Conservation (phyloP, 2,797 vertebrate genomes). For the Toxotes lorentzi region DNA sequence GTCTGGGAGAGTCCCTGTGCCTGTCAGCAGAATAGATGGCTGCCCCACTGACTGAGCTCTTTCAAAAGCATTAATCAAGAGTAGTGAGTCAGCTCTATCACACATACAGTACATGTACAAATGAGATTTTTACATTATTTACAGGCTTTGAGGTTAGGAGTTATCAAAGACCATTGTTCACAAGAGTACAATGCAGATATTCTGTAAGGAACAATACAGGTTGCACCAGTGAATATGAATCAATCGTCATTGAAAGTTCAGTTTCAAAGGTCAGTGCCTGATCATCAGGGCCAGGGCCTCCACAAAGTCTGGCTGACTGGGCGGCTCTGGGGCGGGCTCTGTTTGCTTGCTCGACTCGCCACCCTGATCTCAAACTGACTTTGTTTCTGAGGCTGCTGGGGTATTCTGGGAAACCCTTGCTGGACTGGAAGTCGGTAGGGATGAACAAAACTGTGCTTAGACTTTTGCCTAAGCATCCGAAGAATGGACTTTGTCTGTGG, state of each 20-base stretch:
- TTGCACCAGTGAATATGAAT: slow-evolving; percentile 3
- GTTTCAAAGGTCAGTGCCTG: background rate
- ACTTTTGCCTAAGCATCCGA: slow-evolving; percentile 54
- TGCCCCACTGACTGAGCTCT: slow-evolving; percentile 42
- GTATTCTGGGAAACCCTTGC: slow-evolving; percentile 9
- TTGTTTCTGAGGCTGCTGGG: slow-evolving; percentile 38
- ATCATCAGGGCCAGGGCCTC: slow-evolving; percentile 82
- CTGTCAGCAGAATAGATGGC: slow-evolving; percentile 21
- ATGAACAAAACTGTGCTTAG: slow-evolving; percentile 20
- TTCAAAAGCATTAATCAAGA: slow-evolving; percentile 26
- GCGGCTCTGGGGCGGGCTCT: slow-evolving; percentile 36
- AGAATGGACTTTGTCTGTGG: slow-evolving; percentile 55
- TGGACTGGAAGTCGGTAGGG: slow-evolving; percentile 12
- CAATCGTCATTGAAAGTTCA: slow-evolving; percentile 18
- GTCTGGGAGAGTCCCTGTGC: slow-evolving; percentile 32
- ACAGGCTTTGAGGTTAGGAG: slow-evolving; percentile 47
- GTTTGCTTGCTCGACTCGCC: slow-evolving; percentile 24
- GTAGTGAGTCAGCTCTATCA: slow-evolving; percentile 33
- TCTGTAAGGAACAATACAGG: slow-evolving; percentile 3
- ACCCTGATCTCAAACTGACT: slow-evolving; percentile 19
- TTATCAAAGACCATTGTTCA: background rate
- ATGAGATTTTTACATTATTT: slow-evolving; percentile 69
- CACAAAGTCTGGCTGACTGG: slow-evolving; percentile 67
- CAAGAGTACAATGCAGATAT: slow-evolving; percentile 5
- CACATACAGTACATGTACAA: slow-evolving; percentile 52